Conservation (phyloP, 2,888 invertebrate species). For the Drosophila mimica region DNA sequence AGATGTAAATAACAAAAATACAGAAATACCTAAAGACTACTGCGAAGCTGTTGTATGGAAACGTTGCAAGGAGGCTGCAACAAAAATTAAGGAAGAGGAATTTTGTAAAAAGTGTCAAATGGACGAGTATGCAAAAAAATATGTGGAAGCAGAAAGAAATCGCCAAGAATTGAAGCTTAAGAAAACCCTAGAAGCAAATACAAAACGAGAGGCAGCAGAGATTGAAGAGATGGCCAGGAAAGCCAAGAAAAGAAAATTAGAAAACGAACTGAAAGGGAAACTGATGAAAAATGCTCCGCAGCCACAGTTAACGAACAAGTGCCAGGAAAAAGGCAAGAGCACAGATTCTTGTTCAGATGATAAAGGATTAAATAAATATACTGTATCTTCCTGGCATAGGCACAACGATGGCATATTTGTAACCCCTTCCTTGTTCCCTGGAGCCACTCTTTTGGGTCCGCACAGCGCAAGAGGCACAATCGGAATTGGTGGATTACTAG, state of each 20-base stretch:
- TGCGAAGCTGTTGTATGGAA: background rate
- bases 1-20: background rate
- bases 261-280: background rate
- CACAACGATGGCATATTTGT: slow-evolving; percentile 4
- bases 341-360: background rate
- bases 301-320: background rate
- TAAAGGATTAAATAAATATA: slow-evolving; percentile 19
- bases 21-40: background rate
- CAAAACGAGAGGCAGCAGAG: background rate
- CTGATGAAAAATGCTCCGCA: background rate
- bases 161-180: background rate
- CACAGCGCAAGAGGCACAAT: slow-evolving; percentile 1
- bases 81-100: background rate
- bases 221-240: background rate
- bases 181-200: background rate
- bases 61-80: background rate
- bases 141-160: background rate
- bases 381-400: slow-evolving; percentile 4
- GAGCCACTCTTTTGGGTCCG: background rate
- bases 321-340: slow-evolving; percentile 1
- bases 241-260: background rate
- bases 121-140: background rate
- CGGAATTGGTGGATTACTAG: slow-evolving; percentile 3
- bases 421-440: slow-evolving; percentile 1
- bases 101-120: background rate